Evolutionary conservation across 2,113 vertebrate species (phyloP).

Genomic region (Upupa epops): DNA sequence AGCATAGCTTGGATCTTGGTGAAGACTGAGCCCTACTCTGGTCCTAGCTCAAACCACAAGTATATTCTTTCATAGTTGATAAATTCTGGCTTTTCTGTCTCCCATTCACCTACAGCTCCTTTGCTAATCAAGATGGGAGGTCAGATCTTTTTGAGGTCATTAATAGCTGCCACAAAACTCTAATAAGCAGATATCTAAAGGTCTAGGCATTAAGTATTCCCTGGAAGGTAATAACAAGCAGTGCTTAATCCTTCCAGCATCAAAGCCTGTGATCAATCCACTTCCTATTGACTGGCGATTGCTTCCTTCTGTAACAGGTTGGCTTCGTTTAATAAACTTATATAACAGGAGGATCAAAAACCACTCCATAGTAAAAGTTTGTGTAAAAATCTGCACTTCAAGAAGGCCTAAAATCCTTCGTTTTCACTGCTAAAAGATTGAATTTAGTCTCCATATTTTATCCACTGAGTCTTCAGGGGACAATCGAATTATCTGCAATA

Average conservation of each 20-base stretch:
- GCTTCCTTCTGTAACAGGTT: not conserved
- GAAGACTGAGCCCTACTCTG: not conserved
- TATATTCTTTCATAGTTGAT: not conserved
- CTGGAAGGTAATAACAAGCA: not conserved
- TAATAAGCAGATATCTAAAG: not conserved
- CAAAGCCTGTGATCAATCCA: not conserved
- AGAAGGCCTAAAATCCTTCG: not conserved
- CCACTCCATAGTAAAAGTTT: not conserved
- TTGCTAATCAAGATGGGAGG: not conserved
- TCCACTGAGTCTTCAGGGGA: not conserved
- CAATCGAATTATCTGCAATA: constrained; percentile 46
- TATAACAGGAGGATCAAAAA: not conserved
- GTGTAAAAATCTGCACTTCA: not conserved
- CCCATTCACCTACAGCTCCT: not conserved
- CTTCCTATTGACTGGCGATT: not conserved
- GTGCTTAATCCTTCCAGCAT: not conserved
- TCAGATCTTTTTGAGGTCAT: not conserved
- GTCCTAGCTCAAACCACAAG: not conserved
- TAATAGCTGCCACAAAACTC: not conserved
- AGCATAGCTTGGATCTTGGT: not conserved
- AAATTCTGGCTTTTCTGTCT: not conserved
- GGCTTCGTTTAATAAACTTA: constrained; percentile 5
- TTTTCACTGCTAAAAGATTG: constrained; percentile 11
- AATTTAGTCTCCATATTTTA: constrained; percentile 42
- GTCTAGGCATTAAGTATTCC: not conserved